Percentiles rank a stretch among this genome's conserved stretches.
These are phyloP conservation scores for Gymnoscelis rufifasciata DNA, from an alignment of 2,888 invertebrate species.

Conservation along the genomic window DNA sequence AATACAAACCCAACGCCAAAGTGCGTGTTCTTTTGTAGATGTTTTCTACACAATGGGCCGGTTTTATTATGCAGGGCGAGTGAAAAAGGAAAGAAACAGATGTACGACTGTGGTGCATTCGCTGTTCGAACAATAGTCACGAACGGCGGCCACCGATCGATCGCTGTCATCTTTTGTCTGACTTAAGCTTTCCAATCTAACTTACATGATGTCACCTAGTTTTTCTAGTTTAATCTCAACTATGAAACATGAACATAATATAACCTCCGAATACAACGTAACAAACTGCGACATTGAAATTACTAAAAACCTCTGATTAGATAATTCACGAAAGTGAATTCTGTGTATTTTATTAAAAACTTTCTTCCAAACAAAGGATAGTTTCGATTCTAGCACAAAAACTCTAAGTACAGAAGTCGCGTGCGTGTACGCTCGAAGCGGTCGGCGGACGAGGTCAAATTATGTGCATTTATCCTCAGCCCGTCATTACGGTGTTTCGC, in stretches of 20 bases:
- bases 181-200: constrained; percentile 38
- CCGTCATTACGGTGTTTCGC: constrained; percentile 56
- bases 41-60: constrained; percentile 68
- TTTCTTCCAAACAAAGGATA: no score
- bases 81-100: constrained; percentile 76
- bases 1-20: constrained; percentile 54
- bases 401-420: constrained; percentile 49
- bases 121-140: constrained; percentile 69
- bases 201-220: no score
- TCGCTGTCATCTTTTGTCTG: constrained; percentile 63
- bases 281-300: no score
- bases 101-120: constrained; percentile 67
- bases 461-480: constrained; percentile 64
- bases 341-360: no score
- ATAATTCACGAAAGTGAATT: no score
- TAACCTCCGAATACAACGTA: no score
- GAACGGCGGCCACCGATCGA: constrained; percentile 62
- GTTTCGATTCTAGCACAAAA: constrained; percentile 26
- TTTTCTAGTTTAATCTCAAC: no score
- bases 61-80: constrained; percentile 71
- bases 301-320: no score
- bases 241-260: no score
- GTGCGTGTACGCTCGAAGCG: constrained; percentile 68
- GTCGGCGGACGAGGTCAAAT: constrained; percentile 62
- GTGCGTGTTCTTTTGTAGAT: constrained; percentile 74